phyloP scores from a whole-genome alignment of 2,888 invertebrate genomes.

The Byasa hedistus region DNA sequence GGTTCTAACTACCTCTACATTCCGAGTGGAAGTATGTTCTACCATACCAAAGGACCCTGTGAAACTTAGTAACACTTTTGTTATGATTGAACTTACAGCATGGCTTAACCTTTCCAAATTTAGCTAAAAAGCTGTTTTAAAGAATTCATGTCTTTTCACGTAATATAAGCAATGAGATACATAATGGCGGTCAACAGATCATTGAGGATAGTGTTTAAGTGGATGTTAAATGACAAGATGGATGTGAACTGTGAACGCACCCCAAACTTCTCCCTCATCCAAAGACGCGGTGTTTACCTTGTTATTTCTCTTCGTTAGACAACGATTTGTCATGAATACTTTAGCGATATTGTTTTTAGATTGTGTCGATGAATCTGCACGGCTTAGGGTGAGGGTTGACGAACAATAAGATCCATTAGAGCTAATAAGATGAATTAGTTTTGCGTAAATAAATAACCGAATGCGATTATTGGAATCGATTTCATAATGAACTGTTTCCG shows the following conservation, averaged over 20 bases:
- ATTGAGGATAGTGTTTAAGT: too few species aligned
- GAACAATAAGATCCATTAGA: slow-evolving; percentile 32
- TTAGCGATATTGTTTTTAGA: slow-evolving; percentile 78
- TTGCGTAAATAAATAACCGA: slow-evolving; percentile 14
- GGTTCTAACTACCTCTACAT: too few species aligned
- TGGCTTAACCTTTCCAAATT: too few species aligned
- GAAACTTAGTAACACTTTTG: too few species aligned
- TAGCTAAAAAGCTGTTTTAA: too few species aligned
- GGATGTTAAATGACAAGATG: too few species aligned
- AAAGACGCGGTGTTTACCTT: slow-evolving; percentile 72
- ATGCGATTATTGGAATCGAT: slow-evolving; percentile 11
- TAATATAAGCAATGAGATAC: too few species aligned
- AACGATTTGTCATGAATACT: slow-evolving; percentile 79
- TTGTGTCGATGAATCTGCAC: slow-evolving; percentile 55
- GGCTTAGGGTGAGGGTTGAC: slow-evolving; percentile 44
- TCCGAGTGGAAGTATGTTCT: too few species aligned
- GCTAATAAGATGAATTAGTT: slow-evolving; percentile 25
- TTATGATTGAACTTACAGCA: too few species aligned
- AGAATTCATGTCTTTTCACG: too few species aligned
- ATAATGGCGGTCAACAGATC: too few species aligned
- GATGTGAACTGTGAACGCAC: slow-evolving; percentile 38
- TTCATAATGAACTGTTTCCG: background rate
- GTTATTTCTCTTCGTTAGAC: slow-evolving; percentile 78
- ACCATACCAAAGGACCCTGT: too few species aligned
- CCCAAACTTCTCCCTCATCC: slow-evolving; percentile 49